phyloP scores from a whole-genome alignment of 2,797 vertebrate species.

The Epinephelus awoara region DNA sequence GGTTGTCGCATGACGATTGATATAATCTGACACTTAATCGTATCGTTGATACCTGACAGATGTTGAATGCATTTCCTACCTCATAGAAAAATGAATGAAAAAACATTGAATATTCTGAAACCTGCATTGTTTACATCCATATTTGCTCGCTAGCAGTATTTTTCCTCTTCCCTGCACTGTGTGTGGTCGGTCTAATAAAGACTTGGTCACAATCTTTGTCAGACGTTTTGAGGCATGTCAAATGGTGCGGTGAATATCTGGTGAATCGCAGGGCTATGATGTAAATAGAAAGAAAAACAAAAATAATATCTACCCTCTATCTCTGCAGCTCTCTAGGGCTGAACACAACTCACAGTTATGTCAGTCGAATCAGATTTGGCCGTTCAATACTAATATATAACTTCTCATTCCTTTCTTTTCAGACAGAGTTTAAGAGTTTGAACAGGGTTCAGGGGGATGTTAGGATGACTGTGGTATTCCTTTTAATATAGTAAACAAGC shows the following conservation, averaged over 20 bases:
- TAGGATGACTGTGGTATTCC: too few relatives aligned
- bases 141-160: background rate
- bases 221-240: conserved; percentile 2
- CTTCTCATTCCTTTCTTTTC: too few relatives aligned
- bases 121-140: background rate
- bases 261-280: background rate
- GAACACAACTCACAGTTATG: too few relatives aligned
- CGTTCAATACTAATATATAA: too few relatives aligned
- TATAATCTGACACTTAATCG: background rate
- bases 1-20: background rate
- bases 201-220: conserved; percentile 13
- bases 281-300: conserved; percentile 6
- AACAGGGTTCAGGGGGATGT: too few relatives aligned
- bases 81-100: background rate
- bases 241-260: background rate
- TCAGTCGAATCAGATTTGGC: too few relatives aligned
- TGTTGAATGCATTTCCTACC: background rate
- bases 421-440: too few relatives aligned
- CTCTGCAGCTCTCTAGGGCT: background rate
- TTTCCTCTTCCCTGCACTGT: background rate
- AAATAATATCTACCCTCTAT: background rate
- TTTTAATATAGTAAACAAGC: too few relatives aligned
- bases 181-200: background rate
- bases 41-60: background rate
- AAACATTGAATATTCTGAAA: background rate